A percentile compares a stretch with the other conserved stretches of the same genome.
These are phyloP conservation scores for Agrilus cyanescens DNA, from an alignment of 2,888 invertebrate genomes.

Conservation along the genomic window DNA sequence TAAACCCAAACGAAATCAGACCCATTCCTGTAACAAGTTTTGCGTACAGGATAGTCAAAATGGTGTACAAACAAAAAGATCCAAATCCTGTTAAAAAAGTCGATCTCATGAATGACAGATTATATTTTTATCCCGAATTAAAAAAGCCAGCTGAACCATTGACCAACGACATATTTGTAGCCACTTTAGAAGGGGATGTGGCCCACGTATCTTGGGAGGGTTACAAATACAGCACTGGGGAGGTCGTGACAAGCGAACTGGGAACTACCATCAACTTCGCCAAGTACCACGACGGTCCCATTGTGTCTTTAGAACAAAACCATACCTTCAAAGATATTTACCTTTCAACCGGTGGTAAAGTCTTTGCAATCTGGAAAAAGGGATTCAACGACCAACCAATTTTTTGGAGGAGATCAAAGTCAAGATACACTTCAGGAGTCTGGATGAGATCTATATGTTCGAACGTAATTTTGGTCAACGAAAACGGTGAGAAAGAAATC, in stretches of 20 bases:
- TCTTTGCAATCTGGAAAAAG: slow-evolving; percentile 37
- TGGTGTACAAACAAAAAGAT: slow-evolving; percentile 29
- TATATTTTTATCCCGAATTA: slow-evolving; percentile 11
- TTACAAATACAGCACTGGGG: slow-evolving; percentile 47
- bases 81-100: slow-evolving; percentile 9
- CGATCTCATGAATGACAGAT: slow-evolving; percentile 12
- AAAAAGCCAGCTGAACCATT: slow-evolving; percentile 6
- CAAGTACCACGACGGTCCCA: slow-evolving; percentile 59
- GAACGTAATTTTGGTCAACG: no score
- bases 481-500: no score
- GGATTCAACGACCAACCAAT: slow-evolving; percentile 48
- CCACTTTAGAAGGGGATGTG: slow-evolving; percentile 27
- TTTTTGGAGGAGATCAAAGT: slow-evolving; percentile 51
- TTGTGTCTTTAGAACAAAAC: slow-evolving; percentile 48
- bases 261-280: slow-evolving; percentile 37
- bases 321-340: slow-evolving; percentile 49
- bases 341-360: slow-evolving; percentile 40
- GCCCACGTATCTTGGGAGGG: slow-evolving; percentile 49
- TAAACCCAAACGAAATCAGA: slow-evolving; percentile 22
- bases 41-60: slow-evolving; percentile 30
- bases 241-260: slow-evolving; percentile 46
- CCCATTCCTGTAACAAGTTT: slow-evolving; percentile 23
- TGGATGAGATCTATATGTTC: slow-evolving; percentile 42
- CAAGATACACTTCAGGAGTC: slow-evolving; percentile 47
- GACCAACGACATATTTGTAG: slow-evolving; percentile 20